Percentiles rank a stretch among this genome's conserved stretches.
Conservation (phyloP, 37 sponge, comb jelly and placozoan genomes). For the Lycopodina hypogea region DNA sequence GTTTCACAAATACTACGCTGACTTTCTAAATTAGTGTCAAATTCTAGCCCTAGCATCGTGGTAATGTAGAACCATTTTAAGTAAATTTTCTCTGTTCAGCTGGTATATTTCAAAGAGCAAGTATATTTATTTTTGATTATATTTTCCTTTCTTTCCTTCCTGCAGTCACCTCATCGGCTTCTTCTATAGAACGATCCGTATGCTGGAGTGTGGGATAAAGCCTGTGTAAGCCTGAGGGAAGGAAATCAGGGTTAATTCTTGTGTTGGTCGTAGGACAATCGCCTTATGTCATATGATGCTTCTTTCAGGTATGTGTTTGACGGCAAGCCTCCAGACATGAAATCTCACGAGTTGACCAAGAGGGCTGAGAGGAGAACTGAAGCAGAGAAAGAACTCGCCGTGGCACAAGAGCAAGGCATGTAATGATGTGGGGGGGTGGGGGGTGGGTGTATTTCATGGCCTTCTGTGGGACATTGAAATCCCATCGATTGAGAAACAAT, state of each 20-base stretch:
- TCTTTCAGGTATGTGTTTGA: conserved; percentile 88
- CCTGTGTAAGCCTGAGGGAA: conserved; percentile 77
- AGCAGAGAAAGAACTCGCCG: conserved; percentile 77
- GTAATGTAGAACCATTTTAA: too few relatives aligned
- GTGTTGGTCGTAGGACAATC: too few relatives aligned
- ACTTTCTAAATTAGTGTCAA: too few relatives aligned
- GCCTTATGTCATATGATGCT: too few relatives aligned
- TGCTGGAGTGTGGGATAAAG: conserved; percentile 96
- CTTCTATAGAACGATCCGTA: conserved; percentile 96
- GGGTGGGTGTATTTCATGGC: neutral
- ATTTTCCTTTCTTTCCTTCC: too few relatives aligned
- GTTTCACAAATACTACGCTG: too few relatives aligned
- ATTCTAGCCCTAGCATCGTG: too few relatives aligned
- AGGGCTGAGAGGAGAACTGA: conserved; percentile 89
- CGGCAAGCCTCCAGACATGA: conserved; percentile 96
- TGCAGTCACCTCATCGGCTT: conserved; percentile 92
- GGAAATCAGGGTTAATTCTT: neutral
- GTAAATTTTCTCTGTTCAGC: too few relatives aligned
- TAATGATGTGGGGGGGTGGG: neutral
- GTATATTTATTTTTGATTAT: too few relatives aligned
- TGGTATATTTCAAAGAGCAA: too few relatives aligned
- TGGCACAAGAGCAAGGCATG: conserved; percentile 86
- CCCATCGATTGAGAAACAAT: too few relatives aligned
- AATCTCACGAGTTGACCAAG: conserved; percentile 95
- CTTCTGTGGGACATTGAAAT: neutral